These are phyloP conservation scores for Pan troglodytes DNA, from an alignment of 2,113 vertebrate species.

Conservation along the genomic window NHGRI_mPanTro3-v2.1_pri NC_072409.2:19887001-19887500, in stretches of 20 bases:
- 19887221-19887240: not conserved
- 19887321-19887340: not conserved
- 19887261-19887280: not conserved
- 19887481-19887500: not conserved
- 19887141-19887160: not conserved
- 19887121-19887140: not conserved
- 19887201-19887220: not conserved
- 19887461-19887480: not conserved
- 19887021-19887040: not conserved
- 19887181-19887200: not conserved
- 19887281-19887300: not conserved
- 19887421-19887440: not conserved
- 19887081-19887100: not conserved
- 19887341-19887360: not conserved
- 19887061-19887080: not conserved
- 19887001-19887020: not conserved
- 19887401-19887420: not conserved
- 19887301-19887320: not conserved
- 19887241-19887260: not conserved
- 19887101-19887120: not conserved
- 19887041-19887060: not conserved
- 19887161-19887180: not conserved
- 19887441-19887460: constrained; percentile 15
- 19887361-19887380: not conserved
- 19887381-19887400: not conserved